These are phyloP conservation scores for Acanthosoma haemorrhoidale DNA, from an alignment of 2,888 invertebrate species.

Conservation along the genomic window DNA sequence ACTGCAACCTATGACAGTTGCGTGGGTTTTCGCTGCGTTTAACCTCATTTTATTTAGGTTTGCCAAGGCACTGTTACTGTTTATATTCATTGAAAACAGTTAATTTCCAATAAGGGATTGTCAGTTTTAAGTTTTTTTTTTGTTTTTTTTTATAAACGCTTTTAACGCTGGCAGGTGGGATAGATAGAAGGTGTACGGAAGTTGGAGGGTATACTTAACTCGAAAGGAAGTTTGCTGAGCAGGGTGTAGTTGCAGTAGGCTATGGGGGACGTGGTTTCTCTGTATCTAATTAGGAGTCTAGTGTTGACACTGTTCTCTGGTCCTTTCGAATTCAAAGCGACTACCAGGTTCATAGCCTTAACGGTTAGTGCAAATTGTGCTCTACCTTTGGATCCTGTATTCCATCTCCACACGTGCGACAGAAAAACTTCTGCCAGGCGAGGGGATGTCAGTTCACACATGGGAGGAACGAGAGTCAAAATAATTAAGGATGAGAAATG, in stretches of 20 bases:
- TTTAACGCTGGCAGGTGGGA: no score
- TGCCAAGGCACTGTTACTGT: no score
- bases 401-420: not conserved
- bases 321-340: constrained; percentile 2
- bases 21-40: no score
- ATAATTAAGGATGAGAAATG: not conserved
- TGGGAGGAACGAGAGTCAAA: not conserved
- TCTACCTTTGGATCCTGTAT: not conserved
- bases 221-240: not conserved
- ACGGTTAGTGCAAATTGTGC: not conserved
- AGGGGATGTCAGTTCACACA: not conserved
- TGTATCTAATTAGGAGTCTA: not conserved
- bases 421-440: not conserved
- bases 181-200: no score
- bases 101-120: no score
- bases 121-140: no score
- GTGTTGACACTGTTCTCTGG: not conserved
- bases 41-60: no score
- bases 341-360: not conserved
- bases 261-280: not conserved
- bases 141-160: no score
- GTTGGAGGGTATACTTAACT: not conserved
- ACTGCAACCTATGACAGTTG: no score
- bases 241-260: not conserved
- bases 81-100: no score